Evolutionary conservation across 2,888 invertebrate species (phyloP).

Genomic region (Cephus rjabovi): DNA sequence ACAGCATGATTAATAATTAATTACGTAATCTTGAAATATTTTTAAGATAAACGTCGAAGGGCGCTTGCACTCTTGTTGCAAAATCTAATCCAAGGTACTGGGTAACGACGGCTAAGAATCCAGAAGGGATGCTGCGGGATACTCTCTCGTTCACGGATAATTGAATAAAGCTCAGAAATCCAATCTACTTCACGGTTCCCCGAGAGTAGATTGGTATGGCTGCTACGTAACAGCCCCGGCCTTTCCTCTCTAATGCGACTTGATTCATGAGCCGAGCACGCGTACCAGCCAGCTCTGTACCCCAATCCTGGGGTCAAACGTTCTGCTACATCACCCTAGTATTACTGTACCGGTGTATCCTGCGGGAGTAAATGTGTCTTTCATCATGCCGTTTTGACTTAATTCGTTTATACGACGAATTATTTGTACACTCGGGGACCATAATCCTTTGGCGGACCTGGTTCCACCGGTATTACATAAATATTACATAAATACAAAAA

Average conservation of each 20-base stretch:
- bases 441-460: no score
- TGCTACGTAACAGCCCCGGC: constrained; percentile 29
- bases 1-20: no score
- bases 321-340: constrained; percentile 51
- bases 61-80: no score
- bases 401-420: constrained; percentile 64
- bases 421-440: constrained; percentile 54
- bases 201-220: constrained; percentile 59
- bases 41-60: no score
- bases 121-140: neutral
- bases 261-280: constrained; percentile 64
- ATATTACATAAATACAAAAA: no score
- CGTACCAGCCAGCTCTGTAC: constrained; percentile 33
- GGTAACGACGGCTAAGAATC: no score
- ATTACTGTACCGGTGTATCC: constrained; percentile 36
- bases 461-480: no score
- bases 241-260: constrained; percentile 59
- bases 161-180: constrained; percentile 65
- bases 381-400: constrained; percentile 63
- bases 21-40: no score
- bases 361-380: constrained; percentile 59
- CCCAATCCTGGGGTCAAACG: constrained; percentile 60
- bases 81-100: no score
- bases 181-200: constrained; percentile 60
- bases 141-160: constrained; percentile 53